These are phyloP conservation scores for Parazoanthus darwini DNA, from an alignment of 92 coral and sea anemone species.

Conservation along the genomic window DNA sequence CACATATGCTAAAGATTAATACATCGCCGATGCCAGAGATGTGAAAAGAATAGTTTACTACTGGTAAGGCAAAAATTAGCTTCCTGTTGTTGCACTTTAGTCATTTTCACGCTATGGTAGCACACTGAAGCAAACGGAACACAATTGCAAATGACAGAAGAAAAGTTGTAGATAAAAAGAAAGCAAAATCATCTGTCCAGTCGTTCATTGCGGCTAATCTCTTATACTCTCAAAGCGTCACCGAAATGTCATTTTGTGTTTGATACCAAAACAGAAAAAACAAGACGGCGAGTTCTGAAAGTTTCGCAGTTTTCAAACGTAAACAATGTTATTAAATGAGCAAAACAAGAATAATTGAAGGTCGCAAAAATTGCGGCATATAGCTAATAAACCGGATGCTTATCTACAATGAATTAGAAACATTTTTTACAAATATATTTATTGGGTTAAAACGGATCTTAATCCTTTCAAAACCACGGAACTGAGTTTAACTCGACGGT, in stretches of 20 bases:
- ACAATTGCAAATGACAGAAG: not conserved
- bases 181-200: not conserved
- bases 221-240: not conserved
- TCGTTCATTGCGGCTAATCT: not conserved
- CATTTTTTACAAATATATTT: not conserved
- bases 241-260: not conserved
- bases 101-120: not conserved
- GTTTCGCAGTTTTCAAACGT: not conserved
- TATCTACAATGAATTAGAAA: not conserved
- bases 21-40: not conserved
- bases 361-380: not conserved
- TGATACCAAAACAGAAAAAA: not conserved
- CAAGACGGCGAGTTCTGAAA: not conserved
- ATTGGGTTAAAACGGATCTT: not conserved
- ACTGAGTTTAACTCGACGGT: not conserved
- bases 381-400: conserved; percentile 1
- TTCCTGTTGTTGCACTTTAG: not conserved
- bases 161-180: not conserved
- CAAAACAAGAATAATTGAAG: conserved; percentile 4
- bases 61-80: conserved; percentile 6
- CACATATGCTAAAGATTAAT: not conserved
- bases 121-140: not conserved
- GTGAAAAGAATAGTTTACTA: not conserved
- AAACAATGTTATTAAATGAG: not conserved
- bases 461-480: not conserved